Evolutionary conservation across 2,888 invertebrate genomes (phyloP), one percentile per base, ranked within the genome.

Genomic region (Brassicogethes aeneus): DNA sequence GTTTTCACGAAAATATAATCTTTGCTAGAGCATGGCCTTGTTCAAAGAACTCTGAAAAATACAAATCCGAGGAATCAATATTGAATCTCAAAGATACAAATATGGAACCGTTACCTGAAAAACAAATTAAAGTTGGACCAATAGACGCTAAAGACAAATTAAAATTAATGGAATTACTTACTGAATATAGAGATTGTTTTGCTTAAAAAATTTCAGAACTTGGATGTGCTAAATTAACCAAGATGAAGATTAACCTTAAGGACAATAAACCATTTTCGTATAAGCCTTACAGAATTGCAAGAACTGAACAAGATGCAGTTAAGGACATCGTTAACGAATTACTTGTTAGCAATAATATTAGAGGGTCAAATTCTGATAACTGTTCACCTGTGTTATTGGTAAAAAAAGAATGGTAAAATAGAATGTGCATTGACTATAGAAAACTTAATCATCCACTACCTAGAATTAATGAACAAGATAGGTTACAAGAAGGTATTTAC

Each of bases 401-500:
- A 14, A 3, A 29, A 17, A 36, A 39, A 5, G 36, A 45, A 15
- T 8, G 46, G 31, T 16, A 34, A 31, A 15, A 13, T 3, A 35
- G 31, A 16, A 29, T 33, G 36, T 46, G 32, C 15, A 16, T 35
- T 8, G 41, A 52, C 32, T 52, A 45, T 32, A 17, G 52, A 12
- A 41, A 46, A 29, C 36, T 52, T 15, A 44, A 36, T 16, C 43
- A 48, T 14, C 49, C 51, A 10, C 31, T 50, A 13, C 48, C 50
- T 14, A 29, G 48, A 13, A 50, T 48, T 8, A 44, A 48, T 17
- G 48, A 48, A 30, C 44, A 48, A 10, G 47, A 49, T 37, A 12
- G 34, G 37, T 16, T 48, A 17, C 42, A 48, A 32, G 37, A 42
- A 7, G 42, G 45, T 13, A 41, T 36, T 17, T 52, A 50, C 39